Percentiles rank a stretch among this genome's conserved stretches.
Conservation (phyloP, 1,140 invertebrate genomes). For the Hycleus cichorii region DNA sequence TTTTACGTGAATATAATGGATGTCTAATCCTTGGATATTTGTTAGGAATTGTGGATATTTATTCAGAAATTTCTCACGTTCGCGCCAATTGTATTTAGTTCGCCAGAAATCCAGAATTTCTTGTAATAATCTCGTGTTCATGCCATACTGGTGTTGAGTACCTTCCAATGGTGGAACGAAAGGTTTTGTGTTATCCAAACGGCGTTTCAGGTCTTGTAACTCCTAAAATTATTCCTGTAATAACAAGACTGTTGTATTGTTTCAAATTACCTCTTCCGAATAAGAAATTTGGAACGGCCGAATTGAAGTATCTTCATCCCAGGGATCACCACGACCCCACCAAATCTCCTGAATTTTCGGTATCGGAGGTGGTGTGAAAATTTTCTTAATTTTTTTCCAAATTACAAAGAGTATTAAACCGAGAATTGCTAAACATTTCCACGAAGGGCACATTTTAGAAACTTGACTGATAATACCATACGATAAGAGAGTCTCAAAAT, state of each 20-base stretch:
- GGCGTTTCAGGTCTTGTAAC: conserved; percentile 51
- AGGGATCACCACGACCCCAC: conserved; percentile 42
- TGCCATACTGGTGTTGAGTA: conserved; percentile 66
- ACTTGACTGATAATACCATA: too few relatives aligned
- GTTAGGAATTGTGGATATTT: conserved; percentile 64
- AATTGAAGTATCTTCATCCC: conserved; percentile 40
- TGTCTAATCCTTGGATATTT: conserved; percentile 61
- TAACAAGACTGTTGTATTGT: neutral
- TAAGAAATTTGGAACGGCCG: conserved; percentile 46
- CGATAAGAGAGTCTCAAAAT: too few relatives aligned
- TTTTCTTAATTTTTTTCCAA: conserved; percentile 4
- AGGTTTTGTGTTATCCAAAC: conserved; percentile 48
- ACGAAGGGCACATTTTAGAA: neutral
- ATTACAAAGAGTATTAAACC: neutral
- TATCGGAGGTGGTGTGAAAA: conserved; percentile 8
- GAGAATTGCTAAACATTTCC: neutral
- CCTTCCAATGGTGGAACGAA: conserved; percentile 56
- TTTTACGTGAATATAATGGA: conserved; percentile 67
- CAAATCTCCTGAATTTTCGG: conserved; percentile 35
- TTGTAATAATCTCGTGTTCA: conserved; percentile 59
- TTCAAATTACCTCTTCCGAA: conserved; percentile 32
- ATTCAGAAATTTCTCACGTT: conserved; percentile 62
- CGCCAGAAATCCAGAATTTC: conserved; percentile 69
- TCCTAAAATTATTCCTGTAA: conserved; percentile 38
- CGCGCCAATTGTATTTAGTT: conserved; percentile 66